phyloP scores from a whole-genome alignment of 2,113 vertebrate genomes.

The Leucoraja erinaceus region DNA sequence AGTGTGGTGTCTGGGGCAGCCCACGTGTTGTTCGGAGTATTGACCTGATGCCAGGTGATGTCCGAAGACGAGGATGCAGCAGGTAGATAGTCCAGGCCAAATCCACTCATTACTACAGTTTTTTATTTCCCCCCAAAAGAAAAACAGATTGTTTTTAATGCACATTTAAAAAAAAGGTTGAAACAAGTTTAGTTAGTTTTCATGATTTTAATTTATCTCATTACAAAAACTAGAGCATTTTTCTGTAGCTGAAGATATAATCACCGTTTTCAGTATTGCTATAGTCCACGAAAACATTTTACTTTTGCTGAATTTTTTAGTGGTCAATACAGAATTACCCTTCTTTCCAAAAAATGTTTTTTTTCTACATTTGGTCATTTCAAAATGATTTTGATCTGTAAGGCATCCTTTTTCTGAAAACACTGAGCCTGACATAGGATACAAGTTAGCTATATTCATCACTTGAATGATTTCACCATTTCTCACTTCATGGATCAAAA shows the following conservation, averaged over 20 bases:
- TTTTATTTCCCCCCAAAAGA: constrained; percentile 32
- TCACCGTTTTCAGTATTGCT: not conserved
- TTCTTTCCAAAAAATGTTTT: too few relatives aligned
- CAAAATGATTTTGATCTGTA: not conserved
- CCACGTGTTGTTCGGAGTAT: constrained; percentile 70
- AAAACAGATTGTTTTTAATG: not conserved
- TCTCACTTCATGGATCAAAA: not conserved
- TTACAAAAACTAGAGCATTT: not conserved
- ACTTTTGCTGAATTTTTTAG: not conserved
- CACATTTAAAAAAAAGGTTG: not conserved
- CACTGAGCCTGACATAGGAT: not conserved
- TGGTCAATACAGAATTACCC: too few relatives aligned
- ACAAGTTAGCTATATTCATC: not conserved
- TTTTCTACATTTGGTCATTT: not conserved
- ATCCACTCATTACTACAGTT: constrained; percentile 67
- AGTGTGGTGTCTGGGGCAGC: constrained; percentile 77
- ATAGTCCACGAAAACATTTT: not conserved
- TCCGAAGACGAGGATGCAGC: constrained; percentile 67
- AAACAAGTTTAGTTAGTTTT: too few relatives aligned
- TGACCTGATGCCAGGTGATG: constrained; percentile 82
- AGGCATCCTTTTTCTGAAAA: not conserved
- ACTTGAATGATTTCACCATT: not conserved
- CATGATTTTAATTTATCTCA: not conserved
- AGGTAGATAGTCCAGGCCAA: constrained; percentile 90
- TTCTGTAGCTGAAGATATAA: too few relatives aligned